These are phyloP conservation scores for Aulostomus chinensis DNA, from an alignment of 2,797 vertebrate genomes.

Conservation along the genomic window DNA sequence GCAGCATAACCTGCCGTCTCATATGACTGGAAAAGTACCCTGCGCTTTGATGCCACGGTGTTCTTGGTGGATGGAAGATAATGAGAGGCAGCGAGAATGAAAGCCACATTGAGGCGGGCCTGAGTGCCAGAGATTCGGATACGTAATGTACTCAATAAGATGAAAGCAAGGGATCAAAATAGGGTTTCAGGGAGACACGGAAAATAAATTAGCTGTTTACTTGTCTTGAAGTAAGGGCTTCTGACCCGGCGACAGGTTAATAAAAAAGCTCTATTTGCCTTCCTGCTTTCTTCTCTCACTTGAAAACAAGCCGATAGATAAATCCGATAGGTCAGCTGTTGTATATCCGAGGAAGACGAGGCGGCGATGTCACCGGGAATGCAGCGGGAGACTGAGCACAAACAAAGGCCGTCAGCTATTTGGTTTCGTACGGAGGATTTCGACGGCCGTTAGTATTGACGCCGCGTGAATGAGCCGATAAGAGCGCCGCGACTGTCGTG, in stretches of 20 bases:
- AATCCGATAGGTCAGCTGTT: constrained; percentile 25
- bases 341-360: constrained; percentile 15
- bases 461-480: too few species aligned
- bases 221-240: constrained; percentile 10
- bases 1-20: constrained; percentile 5
- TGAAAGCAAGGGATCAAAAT: constrained; percentile 12
- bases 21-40: constrained; percentile 11
- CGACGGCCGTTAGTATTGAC: too few species aligned
- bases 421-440: constrained; percentile 16
- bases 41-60: constrained; percentile 7
- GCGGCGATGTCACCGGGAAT: constrained; percentile 3
- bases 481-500: too few species aligned
- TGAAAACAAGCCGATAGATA: constrained; percentile 1
- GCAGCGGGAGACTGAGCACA: background rate
- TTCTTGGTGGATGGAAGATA: constrained; percentile 21
- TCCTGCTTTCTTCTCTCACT: background rate
- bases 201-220: constrained; percentile 18
- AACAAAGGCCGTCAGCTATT: constrained; percentile 2
- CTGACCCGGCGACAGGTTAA: constrained; percentile 14
- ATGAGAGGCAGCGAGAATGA: constrained; percentile 18
- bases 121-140: background rate
- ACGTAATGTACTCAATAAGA: constrained; percentile 15
- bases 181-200: constrained; percentile 14
- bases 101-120: constrained; percentile 6
- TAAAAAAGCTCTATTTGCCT: constrained; percentile 1